Conservation (phyloP, 2,113 vertebrate genomes). For the Cavia porcellus region DNA sequence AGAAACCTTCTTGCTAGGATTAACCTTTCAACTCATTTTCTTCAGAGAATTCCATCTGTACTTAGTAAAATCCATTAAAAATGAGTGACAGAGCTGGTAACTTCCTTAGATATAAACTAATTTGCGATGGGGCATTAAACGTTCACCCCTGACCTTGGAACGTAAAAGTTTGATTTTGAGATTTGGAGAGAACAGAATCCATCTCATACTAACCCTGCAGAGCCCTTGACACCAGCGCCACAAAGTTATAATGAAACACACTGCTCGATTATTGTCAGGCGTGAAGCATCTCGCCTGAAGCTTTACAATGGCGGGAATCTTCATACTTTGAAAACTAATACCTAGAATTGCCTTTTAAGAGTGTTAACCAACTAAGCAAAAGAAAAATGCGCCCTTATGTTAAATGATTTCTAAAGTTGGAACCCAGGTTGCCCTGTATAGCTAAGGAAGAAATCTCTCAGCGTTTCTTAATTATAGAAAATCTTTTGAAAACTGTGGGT, state of each 20-base stretch:
- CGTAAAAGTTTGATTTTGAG: conserved; percentile 9
- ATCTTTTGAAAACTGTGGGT: not conserved
- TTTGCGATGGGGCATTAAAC: conserved; percentile 23
- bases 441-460: not conserved
- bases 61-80: conserved; percentile 20
- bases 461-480: not conserved
- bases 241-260: not conserved
- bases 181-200: not conserved
- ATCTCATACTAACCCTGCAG: not conserved
- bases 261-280: not conserved
- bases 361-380: not conserved
- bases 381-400: not conserved
- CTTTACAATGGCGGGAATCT: not conserved
- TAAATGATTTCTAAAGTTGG: conserved; percentile 11
- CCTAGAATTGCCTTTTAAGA: not conserved
- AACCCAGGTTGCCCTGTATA: not conserved
- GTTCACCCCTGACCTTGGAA: conserved; percentile 51
- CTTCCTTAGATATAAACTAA: conserved; percentile 53
- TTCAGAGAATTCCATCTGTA: conserved; percentile 24
- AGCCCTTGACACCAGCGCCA: not conserved
- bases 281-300: not conserved
- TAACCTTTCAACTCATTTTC: conserved; percentile 33
- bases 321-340: not conserved
- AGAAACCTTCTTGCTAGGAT: not conserved
- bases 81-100: not conserved